Evolutionary conservation across 2,113 vertebrate genomes (phyloP).

Genomic region (Puma concolor): DNA sequence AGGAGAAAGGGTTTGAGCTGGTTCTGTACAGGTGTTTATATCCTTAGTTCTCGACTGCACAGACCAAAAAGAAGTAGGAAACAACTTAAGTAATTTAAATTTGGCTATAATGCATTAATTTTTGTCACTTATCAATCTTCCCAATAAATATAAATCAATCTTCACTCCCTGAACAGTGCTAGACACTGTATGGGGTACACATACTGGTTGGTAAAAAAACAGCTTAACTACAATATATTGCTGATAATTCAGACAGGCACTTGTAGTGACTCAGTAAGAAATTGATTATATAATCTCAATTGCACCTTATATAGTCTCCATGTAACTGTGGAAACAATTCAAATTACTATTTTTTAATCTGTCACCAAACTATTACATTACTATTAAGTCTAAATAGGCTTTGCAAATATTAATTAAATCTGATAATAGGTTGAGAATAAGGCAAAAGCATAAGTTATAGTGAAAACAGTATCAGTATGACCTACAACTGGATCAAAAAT

Average conservation of each 20-base stretch:
- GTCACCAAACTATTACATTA: background rate
- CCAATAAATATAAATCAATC: background rate
- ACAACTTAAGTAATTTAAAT: background rate
- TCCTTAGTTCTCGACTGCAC: background rate
- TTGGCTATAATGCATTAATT: background rate
- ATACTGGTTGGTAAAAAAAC: background rate
- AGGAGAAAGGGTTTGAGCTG: background rate
- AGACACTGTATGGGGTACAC: background rate
- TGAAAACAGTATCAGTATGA: background rate
- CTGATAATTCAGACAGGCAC: background rate
- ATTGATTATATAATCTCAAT: background rate
- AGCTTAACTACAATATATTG: background rate
- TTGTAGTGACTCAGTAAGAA: background rate
- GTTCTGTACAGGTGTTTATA: background rate
- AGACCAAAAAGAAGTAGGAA: background rate
- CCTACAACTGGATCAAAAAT: background rate
- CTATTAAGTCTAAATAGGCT: background rate
- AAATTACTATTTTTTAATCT: background rate
- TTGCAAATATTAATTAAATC: background rate
- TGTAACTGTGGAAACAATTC: background rate
- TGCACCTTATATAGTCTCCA: background rate
- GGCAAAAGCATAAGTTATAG: background rate
- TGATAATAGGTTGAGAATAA: background rate
- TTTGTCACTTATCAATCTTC: background rate
- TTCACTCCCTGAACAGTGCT: background rate